Conservation (phyloP, 1,140 invertebrate genomes). For the Pogonomyrmex barbatus region DNA sequence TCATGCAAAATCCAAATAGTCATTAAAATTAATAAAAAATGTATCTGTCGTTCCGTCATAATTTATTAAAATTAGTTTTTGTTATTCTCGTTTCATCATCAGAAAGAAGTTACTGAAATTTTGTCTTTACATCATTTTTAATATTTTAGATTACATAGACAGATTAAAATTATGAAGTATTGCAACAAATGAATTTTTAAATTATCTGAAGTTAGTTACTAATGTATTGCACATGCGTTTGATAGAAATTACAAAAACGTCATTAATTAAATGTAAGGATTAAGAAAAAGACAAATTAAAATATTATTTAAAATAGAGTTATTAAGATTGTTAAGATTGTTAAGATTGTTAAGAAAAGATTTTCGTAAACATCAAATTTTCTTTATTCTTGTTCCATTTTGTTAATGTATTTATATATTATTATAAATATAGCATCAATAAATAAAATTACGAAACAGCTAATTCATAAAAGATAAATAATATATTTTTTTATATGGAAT, state of each 20-base stretch:
- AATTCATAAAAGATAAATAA: slow-evolving; percentile 30
- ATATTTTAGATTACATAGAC: not conserved
- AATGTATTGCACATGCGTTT: not conserved
- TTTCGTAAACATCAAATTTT: slow-evolving; percentile 33
- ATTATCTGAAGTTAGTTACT: slow-evolving; percentile 27
- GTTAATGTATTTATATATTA: slow-evolving; percentile 24
- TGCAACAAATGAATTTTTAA: slow-evolving; percentile 13
- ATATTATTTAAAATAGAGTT: not conserved
- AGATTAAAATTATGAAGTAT: not conserved
- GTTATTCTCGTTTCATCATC: slow-evolving; percentile 5
- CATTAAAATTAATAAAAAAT: slow-evolving; percentile 74
- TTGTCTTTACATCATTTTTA: not conserved
- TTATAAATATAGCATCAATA: slow-evolving; percentile 42
- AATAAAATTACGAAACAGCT: slow-evolving; percentile 37
- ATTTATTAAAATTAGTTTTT: slow-evolving; percentile 33
- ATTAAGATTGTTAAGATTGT: too few species aligned
- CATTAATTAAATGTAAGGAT: slow-evolving; percentile 5
- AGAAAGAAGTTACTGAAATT: not conserved
- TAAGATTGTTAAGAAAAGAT: not conserved
- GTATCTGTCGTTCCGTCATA: slow-evolving; percentile 78
- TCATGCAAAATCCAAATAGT: slow-evolving; percentile 80
- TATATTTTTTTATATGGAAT: slow-evolving; percentile 29
- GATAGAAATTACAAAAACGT: not conserved
- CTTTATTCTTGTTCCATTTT: slow-evolving; percentile 33
- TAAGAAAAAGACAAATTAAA: not conserved